These are phyloP conservation scores for Lepidostoma basale DNA, from an alignment of 1,140 invertebrate species.

Conservation along the genomic window DNA sequence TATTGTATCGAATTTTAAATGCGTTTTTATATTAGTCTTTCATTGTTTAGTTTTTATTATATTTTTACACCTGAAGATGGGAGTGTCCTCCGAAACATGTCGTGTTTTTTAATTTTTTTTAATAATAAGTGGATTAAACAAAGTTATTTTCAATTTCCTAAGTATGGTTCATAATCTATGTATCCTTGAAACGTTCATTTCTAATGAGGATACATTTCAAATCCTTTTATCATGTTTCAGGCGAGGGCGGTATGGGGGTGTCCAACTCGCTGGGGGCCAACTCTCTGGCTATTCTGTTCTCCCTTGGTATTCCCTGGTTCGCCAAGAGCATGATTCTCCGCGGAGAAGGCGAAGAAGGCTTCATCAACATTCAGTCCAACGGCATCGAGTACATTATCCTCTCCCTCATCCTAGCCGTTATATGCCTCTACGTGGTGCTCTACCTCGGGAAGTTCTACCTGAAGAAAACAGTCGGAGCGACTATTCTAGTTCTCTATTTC, in stretches of 20 bases:
- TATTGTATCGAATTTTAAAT: too few species aligned
- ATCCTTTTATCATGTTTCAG: constrained; percentile 57
- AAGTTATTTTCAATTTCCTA: too few species aligned
- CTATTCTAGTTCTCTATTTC: constrained; percentile 65
- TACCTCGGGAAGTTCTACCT: constrained; percentile 65
- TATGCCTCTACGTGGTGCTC: constrained; percentile 63
- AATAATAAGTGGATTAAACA: too few species aligned
- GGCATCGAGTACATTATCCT: constrained; percentile 70
- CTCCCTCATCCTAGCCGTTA: constrained; percentile 65
- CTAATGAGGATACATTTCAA: neutral
- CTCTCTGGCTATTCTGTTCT: constrained; percentile 83
- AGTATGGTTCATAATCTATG: too few species aligned
- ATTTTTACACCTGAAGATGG: too few species aligned
- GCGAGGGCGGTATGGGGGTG: constrained; percentile 82
- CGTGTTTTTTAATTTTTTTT: too few species aligned
- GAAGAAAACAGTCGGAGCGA: constrained; percentile 63
- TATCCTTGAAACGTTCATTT: too few species aligned
- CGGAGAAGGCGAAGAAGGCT: constrained; percentile 53
- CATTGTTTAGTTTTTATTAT: too few species aligned
- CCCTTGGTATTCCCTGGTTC: constrained; percentile 84
- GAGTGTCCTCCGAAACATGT: too few species aligned
- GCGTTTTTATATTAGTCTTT: too few species aligned
- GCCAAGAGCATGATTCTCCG: constrained; percentile 70
- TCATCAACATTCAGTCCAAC: constrained; percentile 62
- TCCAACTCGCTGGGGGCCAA: constrained; percentile 86